Evolutionary conservation across 2,888 invertebrate genomes (phyloP), one percentile per base, ranked within the genome.

Genomic region (Tromatobia lineatoria): DNA sequence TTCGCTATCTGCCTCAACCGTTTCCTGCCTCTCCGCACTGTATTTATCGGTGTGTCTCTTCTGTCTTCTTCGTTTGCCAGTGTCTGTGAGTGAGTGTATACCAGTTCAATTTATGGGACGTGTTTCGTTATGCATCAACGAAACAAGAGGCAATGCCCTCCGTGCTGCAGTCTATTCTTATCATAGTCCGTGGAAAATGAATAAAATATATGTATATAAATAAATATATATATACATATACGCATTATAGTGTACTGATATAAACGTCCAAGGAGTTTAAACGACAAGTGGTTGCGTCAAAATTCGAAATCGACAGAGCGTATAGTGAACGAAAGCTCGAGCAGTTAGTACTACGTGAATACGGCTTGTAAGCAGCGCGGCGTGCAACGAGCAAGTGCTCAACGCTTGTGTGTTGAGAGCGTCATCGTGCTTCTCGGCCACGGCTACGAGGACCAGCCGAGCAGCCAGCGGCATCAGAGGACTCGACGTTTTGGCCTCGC

Each of bases 401-500:
- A 70, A 45, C 64, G 61, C 29, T 69, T 38, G 64, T 11, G 57
- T 3, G 23, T 25, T 54, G 59, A 69, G 69, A 69, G 69, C 61
- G 45, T 69, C 61, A 18, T 69, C 78, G 70, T 66, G 45, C 54
- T 82, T 50, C 66, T 42, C 57, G 66, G 76, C 42, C 52, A 29
- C 67, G 38, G 42, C 52, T 42, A 77, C 57, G 71, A 73, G 64
- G 66, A 59, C 82, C 64, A 54, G 69, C 57, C 38, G 52, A 70
- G 13, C 71, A 71, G 59, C 67, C 50, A 73, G 20, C 57, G 20
- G 54, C 54, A 77, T 59, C 77, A 15, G 73, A 82, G 82, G 67
- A 82, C 73, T 74, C 52, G 82, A 78, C 57, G 50, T 78, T 82
- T 82, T 69, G 67, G 82, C 57, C 82, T 38, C 67, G 67, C 66